Evolutionary conservation across 1,140 invertebrate genomes (phyloP), one percentile per base, ranked within the genome.

Genomic region (Dolichoris vasculosae): DNA sequence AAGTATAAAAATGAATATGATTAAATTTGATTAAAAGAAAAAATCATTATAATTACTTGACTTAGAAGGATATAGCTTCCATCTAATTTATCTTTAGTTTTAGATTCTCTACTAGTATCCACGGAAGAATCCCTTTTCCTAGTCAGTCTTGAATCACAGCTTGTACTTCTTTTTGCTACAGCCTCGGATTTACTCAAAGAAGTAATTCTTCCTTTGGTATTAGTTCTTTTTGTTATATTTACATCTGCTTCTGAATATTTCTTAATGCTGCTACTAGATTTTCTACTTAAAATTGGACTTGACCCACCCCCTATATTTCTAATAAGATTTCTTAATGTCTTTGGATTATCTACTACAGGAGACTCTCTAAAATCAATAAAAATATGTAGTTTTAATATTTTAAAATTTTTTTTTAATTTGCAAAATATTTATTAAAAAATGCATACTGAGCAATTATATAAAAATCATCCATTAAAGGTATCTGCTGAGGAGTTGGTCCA

Each of bases 391-490:
- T 51, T 59, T 13, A 73, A 4, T n/a, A 30, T 55, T 3, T 59
- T 9, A 17, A 63, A 17, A 30, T 43, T 46, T 30, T 63, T 9
- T 69, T 38, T 51, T 38, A 40, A 80, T 15, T 30, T 55, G 30
- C 0, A 32, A 77, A 51, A 20, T 73, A 23, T 13, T 46, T 30
- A 11, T 78, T 79, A 63, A 87, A 86, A 4, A 92, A 84, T 93
- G 95, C 94, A 92, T 96, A 97, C 91, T 97, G 96, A 48, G 97
- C 97, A 88, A 98, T 97, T 40, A 97, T 97, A 90, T 97, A 98
- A 94, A 98, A 98, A 91, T 98, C 98, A 93, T 98, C 98, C 90
- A 98, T 96, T 23, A 98, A 93, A 76, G 97, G 97, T 23, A 95
- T 89, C 7, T 97, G 95, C 9, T 96, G 95, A 79, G 95, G 94